These are phyloP conservation scores for Druceiella hillmani DNA, from an alignment of 2,888 invertebrate species.

Conservation along the genomic window DNA sequence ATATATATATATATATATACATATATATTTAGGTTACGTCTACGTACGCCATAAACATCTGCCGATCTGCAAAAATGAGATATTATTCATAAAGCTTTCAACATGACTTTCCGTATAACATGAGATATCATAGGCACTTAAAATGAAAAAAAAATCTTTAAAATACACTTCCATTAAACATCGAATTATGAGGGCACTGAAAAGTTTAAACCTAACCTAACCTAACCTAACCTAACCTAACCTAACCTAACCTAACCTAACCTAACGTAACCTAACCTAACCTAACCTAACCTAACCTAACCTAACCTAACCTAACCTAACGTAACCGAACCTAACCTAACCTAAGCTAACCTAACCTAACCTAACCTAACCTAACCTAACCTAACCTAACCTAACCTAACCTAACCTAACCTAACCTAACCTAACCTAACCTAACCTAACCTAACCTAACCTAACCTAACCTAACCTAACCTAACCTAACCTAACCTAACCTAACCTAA, in stretches of 20 bases:
- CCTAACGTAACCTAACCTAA: slow-evolving; percentile 1
- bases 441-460: slow-evolving; percentile 1
- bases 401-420: slow-evolving; percentile 1
- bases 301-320: slow-evolving; percentile 1
- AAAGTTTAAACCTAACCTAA: slow-evolving; percentile 1
- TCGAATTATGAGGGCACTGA: too few relatives aligned
- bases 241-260: slow-evolving; percentile 1
- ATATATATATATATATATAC: too few relatives aligned
- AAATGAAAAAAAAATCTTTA: too few relatives aligned
- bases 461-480: slow-evolving; percentile 1
- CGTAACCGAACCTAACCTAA: neutral
- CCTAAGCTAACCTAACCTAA: slow-evolving; percentile 1
- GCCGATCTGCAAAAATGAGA: too few relatives aligned
- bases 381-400: slow-evolving; percentile 1
- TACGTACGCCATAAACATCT: too few relatives aligned
- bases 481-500: slow-evolving; percentile 1
- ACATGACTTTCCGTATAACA: too few relatives aligned
- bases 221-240: slow-evolving; percentile 1
- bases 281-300: slow-evolving; percentile 1
- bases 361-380: slow-evolving; percentile 1
- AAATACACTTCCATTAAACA: too few relatives aligned
- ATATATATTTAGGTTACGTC: too few relatives aligned
- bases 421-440: slow-evolving; percentile 1
- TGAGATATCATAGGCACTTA: too few relatives aligned
- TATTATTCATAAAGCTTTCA: too few relatives aligned